Conservation (phyloP, 2,113 vertebrate genomes). For the Archocentrus centrarchus region DNA sequence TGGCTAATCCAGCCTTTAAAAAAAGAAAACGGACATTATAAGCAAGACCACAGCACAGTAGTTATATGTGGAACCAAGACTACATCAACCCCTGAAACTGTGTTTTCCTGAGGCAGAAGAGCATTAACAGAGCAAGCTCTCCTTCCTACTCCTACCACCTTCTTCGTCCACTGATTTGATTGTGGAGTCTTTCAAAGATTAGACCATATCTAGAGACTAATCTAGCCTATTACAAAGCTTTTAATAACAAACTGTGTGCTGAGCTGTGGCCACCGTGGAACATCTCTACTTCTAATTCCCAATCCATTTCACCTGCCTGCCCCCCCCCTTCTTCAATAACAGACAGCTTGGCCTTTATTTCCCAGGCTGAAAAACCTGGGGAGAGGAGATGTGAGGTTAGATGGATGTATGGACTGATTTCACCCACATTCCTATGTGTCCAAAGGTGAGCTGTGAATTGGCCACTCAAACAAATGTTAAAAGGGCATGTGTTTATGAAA, state of each 20-base stretch:
- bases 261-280: conserved; percentile 35
- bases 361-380: neutral
- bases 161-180: conserved; percentile 51
- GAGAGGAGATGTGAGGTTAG: conserved; percentile 14
- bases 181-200: conserved; percentile 55
- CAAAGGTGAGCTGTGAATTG: neutral
- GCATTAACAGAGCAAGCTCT: conserved; percentile 7
- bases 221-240: conserved; percentile 61
- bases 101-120: conserved; percentile 1
- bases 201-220: conserved; percentile 57
- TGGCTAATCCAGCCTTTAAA: neutral
- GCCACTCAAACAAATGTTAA: conserved; percentile 15
- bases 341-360: conserved; percentile 37
- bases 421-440: neutral
- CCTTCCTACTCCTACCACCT: neutral
- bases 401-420: conserved; percentile 14
- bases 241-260: conserved; percentile 61
- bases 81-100: neutral
- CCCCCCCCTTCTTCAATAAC: conserved; percentile 34
- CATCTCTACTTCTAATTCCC: conserved; percentile 45
- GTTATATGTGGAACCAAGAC: neutral
- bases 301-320: conserved; percentile 20
- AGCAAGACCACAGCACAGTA: neutral
- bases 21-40: accelerated
- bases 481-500: conserved; percentile 1